Evolutionary conservation across 2,113 vertebrate species (phyloP), one percentile per base, ranked within the genome.

Genomic region (Perca flavescens): DNA sequence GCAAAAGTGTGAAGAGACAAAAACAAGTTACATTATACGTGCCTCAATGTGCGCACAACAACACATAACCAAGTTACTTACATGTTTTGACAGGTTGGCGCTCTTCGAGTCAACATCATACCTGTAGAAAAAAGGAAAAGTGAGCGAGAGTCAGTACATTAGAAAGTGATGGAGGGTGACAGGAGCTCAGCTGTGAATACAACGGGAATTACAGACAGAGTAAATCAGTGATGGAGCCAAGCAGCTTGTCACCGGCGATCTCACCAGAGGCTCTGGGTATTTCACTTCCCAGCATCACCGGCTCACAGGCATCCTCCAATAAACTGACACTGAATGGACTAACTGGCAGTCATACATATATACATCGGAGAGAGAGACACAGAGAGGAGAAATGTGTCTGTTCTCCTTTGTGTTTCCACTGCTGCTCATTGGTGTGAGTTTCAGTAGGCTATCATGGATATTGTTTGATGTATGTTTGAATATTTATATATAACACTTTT

Each of bases 21-120:
- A 79, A 63, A 69, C n/a, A 62, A 50, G 46, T 53, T 19, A 21
- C 5, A 22, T 43, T 43, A 11, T 11, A 7, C 25, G 22, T 22
- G n/a, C 17, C 5, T 28, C 3, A 17, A 11, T 25, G 36, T 17
- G 19, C 0, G 1, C 14, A 56, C 11, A 57, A 22, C 62, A 19
- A 60, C 2, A 58, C 0, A 11, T 28, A 31, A 67, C 3, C 17
- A 36, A 25, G 47, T 36, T 64, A 97, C 98, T 99, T 94, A 99
- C 98, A 64, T 99, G 98, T 92, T 99, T 99, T 21, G 97, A 98
- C 47, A 99, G 95, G 90, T 99, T 98, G 85, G 96, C 96, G 47
- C 98, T 99, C 94, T 99, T 99, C 0, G 98, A 99, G 93, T 99
- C 98, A 52, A 99, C 97, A 83, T 99, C 98, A 25, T 99, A 99